A percentile compares a stretch with the other conserved stretches of the same genome.
Conservation (phyloP, 2,797 vertebrate species). For the Natrix natrix region DNA sequence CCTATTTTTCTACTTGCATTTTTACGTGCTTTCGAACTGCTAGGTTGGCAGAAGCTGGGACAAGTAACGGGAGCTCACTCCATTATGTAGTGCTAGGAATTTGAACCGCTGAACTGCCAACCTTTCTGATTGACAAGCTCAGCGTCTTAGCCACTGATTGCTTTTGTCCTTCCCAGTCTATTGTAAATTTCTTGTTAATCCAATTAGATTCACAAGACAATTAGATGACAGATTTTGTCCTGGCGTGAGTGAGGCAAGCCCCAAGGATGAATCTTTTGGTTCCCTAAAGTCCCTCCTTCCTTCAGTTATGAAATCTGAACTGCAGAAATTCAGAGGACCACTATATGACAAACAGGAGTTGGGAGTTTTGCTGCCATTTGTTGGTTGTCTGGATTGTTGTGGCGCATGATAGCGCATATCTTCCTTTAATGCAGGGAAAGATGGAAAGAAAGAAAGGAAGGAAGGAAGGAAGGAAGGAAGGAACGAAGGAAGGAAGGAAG, state of each 20-base stretch:
- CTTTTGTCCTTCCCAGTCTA: neutral
- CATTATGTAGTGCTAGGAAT: no score
- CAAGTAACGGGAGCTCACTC: no score
- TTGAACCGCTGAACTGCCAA: no score
- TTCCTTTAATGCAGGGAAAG: neutral
- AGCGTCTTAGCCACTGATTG: neutral
- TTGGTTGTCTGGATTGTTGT: neutral
- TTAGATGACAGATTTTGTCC: neutral
- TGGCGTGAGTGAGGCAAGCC: neutral
- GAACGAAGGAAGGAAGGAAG: no score
- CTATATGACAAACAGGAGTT: neutral
- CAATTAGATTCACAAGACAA: neutral
- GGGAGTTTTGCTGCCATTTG: neutral
- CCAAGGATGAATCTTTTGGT: neutral
- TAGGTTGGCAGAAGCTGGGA: no score
- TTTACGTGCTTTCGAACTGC: no score
- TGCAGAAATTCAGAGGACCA: neutral
- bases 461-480: no score
- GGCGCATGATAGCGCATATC: neutral
- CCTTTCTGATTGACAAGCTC: no score
- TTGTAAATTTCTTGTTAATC: neutral
- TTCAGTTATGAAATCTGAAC: neutral
- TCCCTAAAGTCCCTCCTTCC: neutral
- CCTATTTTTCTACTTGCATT: no score
- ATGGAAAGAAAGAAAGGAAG: neutral